Evolutionary conservation across 1,140 invertebrate species (phyloP).

Genomic region (Holotrichia oblita): DNA sequence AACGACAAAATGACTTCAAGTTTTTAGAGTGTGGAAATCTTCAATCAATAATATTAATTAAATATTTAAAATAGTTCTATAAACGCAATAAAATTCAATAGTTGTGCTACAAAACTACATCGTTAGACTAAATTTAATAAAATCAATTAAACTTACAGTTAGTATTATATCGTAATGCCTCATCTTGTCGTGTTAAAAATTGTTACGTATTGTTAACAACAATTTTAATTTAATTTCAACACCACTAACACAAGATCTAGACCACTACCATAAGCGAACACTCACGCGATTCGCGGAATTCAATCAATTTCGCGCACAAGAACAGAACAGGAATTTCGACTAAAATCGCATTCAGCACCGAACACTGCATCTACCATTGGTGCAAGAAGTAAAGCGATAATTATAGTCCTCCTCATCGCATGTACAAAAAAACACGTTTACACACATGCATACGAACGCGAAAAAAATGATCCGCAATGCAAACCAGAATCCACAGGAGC

Average conservation of each 20-base stretch:
- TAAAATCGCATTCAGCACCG: background rate
- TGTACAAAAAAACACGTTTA: background rate
- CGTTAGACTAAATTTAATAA: background rate
- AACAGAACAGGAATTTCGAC: background rate
- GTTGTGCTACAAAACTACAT: no score
- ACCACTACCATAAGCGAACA: background rate
- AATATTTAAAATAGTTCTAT: no score
- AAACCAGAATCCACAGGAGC: background rate
- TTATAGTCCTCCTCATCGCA: constrained; percentile 17
- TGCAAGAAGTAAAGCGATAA: background rate
- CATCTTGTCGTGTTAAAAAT: background rate
- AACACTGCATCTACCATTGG: background rate
- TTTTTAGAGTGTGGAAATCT: no score
- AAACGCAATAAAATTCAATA: no score
- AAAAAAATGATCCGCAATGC: background rate
- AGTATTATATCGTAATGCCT: background rate
- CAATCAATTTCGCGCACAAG: background rate
- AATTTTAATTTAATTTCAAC: constrained; percentile 2
- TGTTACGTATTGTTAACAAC: background rate
- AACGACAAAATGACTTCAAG: no score
- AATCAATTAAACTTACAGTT: background rate
- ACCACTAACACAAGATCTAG: background rate
- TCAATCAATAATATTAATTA: no score
- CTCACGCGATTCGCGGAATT: background rate
- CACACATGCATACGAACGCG: background rate